Evolutionary conservation across 2,888 invertebrate genomes (phyloP).

Genomic region (Anoplius nigerrimus): DNA sequence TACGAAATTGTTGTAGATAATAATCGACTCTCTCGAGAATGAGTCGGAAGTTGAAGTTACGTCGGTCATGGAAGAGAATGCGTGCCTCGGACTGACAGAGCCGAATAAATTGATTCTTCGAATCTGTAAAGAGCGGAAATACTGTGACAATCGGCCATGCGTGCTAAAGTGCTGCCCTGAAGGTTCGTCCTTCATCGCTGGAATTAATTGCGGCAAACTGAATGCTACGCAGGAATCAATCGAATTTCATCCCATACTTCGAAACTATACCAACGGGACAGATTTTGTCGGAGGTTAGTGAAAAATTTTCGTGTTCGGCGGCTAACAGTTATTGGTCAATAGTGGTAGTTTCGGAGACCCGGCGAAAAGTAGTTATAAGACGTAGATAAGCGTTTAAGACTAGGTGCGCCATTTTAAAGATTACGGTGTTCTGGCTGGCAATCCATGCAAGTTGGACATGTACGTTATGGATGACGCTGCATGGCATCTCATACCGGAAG

Average conservation of each 20-base stretch:
- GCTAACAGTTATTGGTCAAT: no score
- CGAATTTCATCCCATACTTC: slow-evolving; percentile 30
- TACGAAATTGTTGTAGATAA: slow-evolving; percentile 36
- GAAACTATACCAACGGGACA: slow-evolving; percentile 18
- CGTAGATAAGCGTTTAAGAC: not conserved
- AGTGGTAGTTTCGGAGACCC: no score
- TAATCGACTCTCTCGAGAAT: slow-evolving; percentile 13
- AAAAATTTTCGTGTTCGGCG: no score
- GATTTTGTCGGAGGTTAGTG: slow-evolving; percentile 3
- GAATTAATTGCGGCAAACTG: not conserved
- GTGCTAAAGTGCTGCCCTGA: slow-evolving; percentile 72
- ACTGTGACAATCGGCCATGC: slow-evolving; percentile 62
- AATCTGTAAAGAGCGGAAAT: slow-evolving; percentile 29
- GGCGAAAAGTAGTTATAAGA: not conserved
- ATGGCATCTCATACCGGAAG: slow-evolving; percentile 58
- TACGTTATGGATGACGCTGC: slow-evolving; percentile 54
- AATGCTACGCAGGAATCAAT: not conserved
- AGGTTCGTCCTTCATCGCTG: slow-evolving; percentile 42
- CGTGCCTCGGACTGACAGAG: slow-evolving; percentile 61
- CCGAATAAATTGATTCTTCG: slow-evolving; percentile 31
- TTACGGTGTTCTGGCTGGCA: slow-evolving; percentile 62
- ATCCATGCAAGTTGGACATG: slow-evolving; percentile 52
- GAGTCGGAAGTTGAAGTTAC: slow-evolving; percentile 19
- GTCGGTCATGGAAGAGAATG: slow-evolving; percentile 43
- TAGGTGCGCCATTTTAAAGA: slow-evolving; percentile 49